Conservation (phyloP, 2,797 vertebrate genomes). For the Labeo calbasu region DNA sequence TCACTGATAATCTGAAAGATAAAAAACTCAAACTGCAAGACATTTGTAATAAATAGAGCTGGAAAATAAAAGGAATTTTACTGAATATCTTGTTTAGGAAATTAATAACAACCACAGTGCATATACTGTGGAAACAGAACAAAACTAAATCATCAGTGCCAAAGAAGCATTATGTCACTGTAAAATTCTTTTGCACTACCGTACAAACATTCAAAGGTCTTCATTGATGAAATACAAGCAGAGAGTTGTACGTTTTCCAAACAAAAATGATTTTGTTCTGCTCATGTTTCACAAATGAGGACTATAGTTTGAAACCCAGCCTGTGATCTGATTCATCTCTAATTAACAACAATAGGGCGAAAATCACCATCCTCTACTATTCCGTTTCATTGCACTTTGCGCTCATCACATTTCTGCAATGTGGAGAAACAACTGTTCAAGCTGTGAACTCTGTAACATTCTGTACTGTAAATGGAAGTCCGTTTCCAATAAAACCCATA, state of each 20-base stretch:
- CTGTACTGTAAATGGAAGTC: not conserved
- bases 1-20: not conserved
- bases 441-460: not conserved
- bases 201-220: conserved; percentile 12
- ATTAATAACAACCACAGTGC: conserved; percentile 13
- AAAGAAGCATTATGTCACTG: conserved; percentile 51
- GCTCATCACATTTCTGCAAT: not conserved
- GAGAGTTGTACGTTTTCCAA: not conserved
- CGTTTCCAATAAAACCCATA: not conserved
- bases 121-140: not conserved
- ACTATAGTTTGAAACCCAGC: conserved; percentile 10
- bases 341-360: not conserved
- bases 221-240: conserved; percentile 16
- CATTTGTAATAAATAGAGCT: conserved; percentile 55
- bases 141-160: conserved; percentile 42
- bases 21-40: conserved; percentile 29
- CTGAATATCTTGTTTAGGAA: conserved; percentile 25
- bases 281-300: not conserved
- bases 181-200: conserved; percentile 59
- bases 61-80: conserved; percentile 20
- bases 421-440: not conserved
- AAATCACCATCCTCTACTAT: not conserved
- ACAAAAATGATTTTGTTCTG: not conserved
- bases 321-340: not conserved
- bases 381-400: not conserved